Evolutionary conservation across 2,113 vertebrate species (phyloP).

Genomic region (Probosciger aterrimus): DNA sequence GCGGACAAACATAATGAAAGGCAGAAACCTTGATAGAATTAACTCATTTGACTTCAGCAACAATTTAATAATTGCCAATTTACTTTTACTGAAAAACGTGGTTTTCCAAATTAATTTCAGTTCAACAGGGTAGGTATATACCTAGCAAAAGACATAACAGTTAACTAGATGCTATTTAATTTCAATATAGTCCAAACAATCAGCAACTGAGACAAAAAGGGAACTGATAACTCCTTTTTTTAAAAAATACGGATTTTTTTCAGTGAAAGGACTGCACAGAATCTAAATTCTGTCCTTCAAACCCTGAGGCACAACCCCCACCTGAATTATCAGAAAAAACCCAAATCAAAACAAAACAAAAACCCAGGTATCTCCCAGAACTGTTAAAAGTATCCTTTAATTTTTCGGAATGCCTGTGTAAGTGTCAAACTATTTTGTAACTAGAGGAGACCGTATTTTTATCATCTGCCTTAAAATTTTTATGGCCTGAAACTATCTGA

Average conservation of each 20-base stretch:
- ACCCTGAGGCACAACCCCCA: not conserved
- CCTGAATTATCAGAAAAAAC: not conserved
- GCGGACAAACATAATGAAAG: not conserved
- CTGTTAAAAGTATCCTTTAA: not conserved
- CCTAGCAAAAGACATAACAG: not conserved
- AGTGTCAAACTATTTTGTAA: not conserved
- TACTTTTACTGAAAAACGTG: not conserved
- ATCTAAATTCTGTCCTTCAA: not conserved
- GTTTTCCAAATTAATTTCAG: not conserved
- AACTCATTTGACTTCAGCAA: not conserved
- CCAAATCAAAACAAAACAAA: not conserved
- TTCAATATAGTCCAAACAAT: not conserved
- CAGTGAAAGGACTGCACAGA: not conserved
- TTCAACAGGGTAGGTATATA: not conserved
- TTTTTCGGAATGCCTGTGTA: not conserved
- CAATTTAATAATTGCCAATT: not conserved
- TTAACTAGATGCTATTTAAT: not conserved
- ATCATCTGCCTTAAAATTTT: not conserved
- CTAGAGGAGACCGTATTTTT: not conserved
- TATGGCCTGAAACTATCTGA: constrained; percentile 14
- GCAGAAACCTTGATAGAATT: not conserved
- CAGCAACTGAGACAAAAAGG: not conserved
- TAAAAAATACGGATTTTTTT: not conserved
- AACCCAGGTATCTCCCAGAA: not conserved
- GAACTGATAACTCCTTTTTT: not conserved